Evolutionary conservation across 2,888 invertebrate genomes (phyloP), one percentile per base, ranked within the genome.

Genomic region (Sinelater perroti): DNA sequence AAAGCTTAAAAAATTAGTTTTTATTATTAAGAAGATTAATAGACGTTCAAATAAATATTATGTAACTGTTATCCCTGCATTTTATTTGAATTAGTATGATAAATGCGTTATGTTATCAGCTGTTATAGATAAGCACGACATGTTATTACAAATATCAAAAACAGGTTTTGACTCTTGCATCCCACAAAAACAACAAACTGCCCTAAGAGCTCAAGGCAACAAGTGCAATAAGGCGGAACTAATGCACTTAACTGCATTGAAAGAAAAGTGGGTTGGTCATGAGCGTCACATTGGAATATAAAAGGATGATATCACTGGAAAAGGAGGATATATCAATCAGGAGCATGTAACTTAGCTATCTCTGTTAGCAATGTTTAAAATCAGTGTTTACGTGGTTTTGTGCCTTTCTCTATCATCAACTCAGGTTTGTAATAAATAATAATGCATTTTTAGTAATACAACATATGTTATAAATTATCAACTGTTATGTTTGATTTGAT

Each of bases 281-380:
- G 11, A 6, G 13, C 14, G 35, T 35, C 35, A 35, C 13, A 11
- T 21, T 7, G 11, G 20, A n/a, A 40, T 40, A 40, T 40, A 40
- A 40, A 40, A 40, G 21, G 1, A 5, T 2, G 11, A 11, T 10
- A 31, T 28, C 28, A 5, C 7, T 31, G 6, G n/a, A 10, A 31
- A 31, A 31, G 11, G 11, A 10, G 11, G 31, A 31, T 13, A 11
- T 31, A 10, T 31, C 10, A 10, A 6, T 11, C 31, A 11, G 11
- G 11, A 6, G n/a, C 7, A 10, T 31, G 5, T 24, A 7, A 24
- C 4, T 24, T 6, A 24, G 7, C 5, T 24, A 5, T 5, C 24
- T 24, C 24, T 13, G 13, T 13, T 31, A 8, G n/a, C 8, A 35
- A 35, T 35, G 35, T 14, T 10, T 13, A 35, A 35, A 35, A 6